Conservation (phyloP, 2,113 vertebrate genomes). For the Ochotona princeps region DNA sequence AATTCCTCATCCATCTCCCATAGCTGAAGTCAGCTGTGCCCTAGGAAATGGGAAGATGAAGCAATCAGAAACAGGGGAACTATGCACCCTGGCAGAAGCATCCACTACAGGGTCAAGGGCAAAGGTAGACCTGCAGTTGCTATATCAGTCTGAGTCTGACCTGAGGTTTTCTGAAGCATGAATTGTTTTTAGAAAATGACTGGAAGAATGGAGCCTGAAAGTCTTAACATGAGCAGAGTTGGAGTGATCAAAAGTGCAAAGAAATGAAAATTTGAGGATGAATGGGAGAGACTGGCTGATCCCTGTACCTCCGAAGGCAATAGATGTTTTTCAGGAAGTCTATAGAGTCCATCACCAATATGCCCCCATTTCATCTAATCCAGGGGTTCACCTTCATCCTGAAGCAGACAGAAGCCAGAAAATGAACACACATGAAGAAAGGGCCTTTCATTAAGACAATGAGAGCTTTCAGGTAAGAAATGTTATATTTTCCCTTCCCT, state of each 20-base stretch:
- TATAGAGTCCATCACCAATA: no score
- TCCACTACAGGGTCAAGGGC: neutral
- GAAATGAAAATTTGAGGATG: neutral
- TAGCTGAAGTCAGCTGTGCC: neutral
- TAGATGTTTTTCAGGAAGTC: no score
- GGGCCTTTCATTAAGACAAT: neutral
- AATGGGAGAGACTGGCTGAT: neutral
- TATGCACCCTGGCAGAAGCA: neutral
- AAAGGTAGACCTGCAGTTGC: neutral
- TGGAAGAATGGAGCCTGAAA: neutral
- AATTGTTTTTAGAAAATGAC: neutral
- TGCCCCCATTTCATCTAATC: neutral
- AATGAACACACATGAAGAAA: neutral
- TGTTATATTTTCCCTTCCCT: neutral
- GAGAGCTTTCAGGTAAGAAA: neutral
- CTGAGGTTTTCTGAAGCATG: neutral
- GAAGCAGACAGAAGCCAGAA: neutral
- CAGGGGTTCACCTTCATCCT: neutral
- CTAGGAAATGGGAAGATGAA: neutral
- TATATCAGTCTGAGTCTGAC: neutral
- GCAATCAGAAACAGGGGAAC: neutral
- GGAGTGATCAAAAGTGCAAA: neutral
- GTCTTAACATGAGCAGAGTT: no score
- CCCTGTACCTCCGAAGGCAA: neutral
- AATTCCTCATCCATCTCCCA: neutral